Base-by-base conservation (phyloP, 2,113 vertebrate genomes). In the Lophura nycthemera region DNA sequence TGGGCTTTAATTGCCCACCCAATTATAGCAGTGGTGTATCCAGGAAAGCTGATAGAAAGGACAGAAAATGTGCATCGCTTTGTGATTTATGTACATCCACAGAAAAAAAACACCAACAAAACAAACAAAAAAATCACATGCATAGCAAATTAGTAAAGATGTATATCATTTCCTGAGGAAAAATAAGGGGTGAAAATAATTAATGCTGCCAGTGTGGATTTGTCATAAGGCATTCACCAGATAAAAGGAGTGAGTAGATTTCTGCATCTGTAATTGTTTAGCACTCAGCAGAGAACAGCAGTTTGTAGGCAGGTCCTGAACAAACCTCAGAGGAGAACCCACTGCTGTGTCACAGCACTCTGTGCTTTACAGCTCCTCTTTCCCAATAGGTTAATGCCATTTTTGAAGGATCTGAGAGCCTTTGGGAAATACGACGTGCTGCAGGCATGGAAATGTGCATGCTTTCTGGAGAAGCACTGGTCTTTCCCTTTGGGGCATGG, bases 181-280 rank as follows among this genome's bases (percentile, higher is more conserved):
- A 56, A 29, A 32, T 3, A 16, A 16, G 4, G 7, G 3, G 19
- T 24, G 9, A 1, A 11, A 30, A 8, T 10, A 32, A 29, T 15
- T 14, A 32, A 1, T 8, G 4, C 15, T 67, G 61, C 27, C 25
- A n/a, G 6, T 13, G 38, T 10, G n/a, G 34, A 42, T 78, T 50
- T 36, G 14, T 24, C 27, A 7, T 7, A 8, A 50, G 27, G 18
- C 29, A 38, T 61, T 52, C 52, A 64, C 6, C 78, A 42, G n/a
- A 2, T 8, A 7, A 11, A 36, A 65, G 0, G 2, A 40, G 9
- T 1, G 32, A 48, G 43, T 11, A 15, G 20, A 11, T 81, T 72
- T 54, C 11, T 13, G 27, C 16, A 32, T 3, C 57, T 52, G 27
- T 36, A 1, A 1, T 6, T 6, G 29, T 48, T 34, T 8, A 38